phyloP scores from a whole-genome alignment of 2,888 invertebrate genomes.

The Oxytorus armatus region DNA sequence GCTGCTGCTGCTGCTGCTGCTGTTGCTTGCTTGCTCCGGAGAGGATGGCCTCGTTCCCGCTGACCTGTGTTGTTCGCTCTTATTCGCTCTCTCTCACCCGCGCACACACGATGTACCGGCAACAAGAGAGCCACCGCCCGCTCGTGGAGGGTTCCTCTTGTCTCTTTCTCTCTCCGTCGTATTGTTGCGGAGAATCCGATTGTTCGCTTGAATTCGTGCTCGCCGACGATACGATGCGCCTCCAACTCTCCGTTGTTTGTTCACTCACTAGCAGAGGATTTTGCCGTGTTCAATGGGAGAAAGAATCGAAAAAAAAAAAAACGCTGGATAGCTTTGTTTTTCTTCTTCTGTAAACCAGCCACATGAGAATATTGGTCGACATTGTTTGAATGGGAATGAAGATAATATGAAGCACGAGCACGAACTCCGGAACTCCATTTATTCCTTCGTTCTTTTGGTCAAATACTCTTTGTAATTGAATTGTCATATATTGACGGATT shows the following conservation, averaged over 20 bases:
- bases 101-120: slow-evolving; percentile 1
- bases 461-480: slow-evolving; percentile 14
- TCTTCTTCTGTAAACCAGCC: neutral
- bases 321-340: neutral
- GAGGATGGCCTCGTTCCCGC: slow-evolving; percentile 63
- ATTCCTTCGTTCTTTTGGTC: slow-evolving; percentile 8
- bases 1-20: too few species aligned
- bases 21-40: too few species aligned
- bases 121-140: slow-evolving; percentile 25
- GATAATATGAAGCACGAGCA: slow-evolving; percentile 17
- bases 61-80: slow-evolving; percentile 60
- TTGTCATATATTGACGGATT: neutral
- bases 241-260: neutral
- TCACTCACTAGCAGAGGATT: neutral
- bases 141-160: neutral
- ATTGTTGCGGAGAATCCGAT: slow-evolving; percentile 50
- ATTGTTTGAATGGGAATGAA: neutral
- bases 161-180: slow-evolving; percentile 17
- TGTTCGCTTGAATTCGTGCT: slow-evolving; percentile 58
- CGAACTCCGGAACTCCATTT: slow-evolving; percentile 20
- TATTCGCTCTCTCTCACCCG: slow-evolving; percentile 21
- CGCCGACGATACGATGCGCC: slow-evolving; percentile 43
- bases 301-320: neutral
- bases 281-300: slow-evolving; percentile 24
- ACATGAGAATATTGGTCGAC: slow-evolving; percentile 12